Conservation (phyloP, 92 coral and sea anemone species). For the Umimayanthus kanabou region DNA sequence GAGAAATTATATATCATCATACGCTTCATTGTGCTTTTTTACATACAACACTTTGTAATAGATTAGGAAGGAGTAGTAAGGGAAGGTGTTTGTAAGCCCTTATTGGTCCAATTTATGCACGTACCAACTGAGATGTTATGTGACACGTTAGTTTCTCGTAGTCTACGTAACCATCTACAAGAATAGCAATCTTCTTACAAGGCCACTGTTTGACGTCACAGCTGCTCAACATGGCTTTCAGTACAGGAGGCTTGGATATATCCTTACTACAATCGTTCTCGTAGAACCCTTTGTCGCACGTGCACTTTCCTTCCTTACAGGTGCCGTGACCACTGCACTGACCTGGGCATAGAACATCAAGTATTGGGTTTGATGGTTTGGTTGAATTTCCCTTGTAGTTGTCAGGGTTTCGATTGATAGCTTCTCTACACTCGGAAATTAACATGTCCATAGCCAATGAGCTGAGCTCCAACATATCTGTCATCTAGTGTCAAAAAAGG, state of each 20-base stretch:
- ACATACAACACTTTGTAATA: not conserved
- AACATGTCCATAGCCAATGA: not conserved
- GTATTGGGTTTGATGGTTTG: not conserved
- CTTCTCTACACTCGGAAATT: not conserved
- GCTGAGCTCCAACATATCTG: not conserved
- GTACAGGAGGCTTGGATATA: not conserved
- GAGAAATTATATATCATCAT: no score
- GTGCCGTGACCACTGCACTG: not conserved
- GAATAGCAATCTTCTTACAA: not conserved
- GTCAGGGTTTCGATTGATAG: not conserved
- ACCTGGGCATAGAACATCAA: not conserved
- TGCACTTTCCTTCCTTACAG: not conserved
- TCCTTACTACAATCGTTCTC: constrained; percentile 14
- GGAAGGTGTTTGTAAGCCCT: not conserved
- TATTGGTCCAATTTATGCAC: not conserved
- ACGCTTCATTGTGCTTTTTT: not conserved
- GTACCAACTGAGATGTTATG: not conserved
- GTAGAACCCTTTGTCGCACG: not conserved
- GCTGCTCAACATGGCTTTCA: not conserved
- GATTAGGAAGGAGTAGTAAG: not conserved
- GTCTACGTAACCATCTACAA: constrained; percentile 5
- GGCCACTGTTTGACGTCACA: constrained; percentile 1
- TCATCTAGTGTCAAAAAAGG: not conserved
- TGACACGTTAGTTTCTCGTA: not conserved
- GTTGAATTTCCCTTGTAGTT: not conserved